Base-by-base conservation (phyloP, 2,113 vertebrate species). In the Semnopithecus entellus region DNA sequence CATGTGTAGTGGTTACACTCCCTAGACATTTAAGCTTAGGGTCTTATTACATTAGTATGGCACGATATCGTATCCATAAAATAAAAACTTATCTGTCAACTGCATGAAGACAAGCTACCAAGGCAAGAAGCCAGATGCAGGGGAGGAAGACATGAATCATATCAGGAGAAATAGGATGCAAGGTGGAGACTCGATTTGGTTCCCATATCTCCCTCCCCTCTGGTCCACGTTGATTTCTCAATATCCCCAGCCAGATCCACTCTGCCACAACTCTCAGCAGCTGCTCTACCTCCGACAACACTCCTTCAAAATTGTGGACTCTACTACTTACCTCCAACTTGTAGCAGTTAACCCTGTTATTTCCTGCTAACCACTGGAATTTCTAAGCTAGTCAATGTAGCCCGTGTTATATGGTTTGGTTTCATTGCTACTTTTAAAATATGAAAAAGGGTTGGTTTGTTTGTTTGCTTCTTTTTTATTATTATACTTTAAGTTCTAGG, bases 401-500 rank as follows among this genome's bases (percentile, higher is more conserved):
- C 59, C 78, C 73, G 52, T 66, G 61, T 95, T 88, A 68, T 43
- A 75, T 80, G 55, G 25, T 82, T 96, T 94, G 73, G 23, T 82
- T 95, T 96, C n/a, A 68, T n/a, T 84, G 43, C 13, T 83, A 50
- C 52, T 86, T 96, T 82, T n/a, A 38, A 86, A 82, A 93, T 72
- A 75, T 52, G 12, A 80, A 93, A 96, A 91, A 76, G 30, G 5
- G 48, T 50, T 50, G 12, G 48, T 48, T 48, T 3, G 48, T 48
- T 48, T 50, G 48, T 50, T 48, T 48, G 48, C 48, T 50, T 50
- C 12, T 50, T 50, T 50, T 50, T 50, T 50, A 50, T 50, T 50
- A 50, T 50, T 50, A 50, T 50, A 50, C 48, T 50, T 50, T 50
- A 50, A 50, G 48, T 50, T 50, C 48, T 50, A 50, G 48, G 48